Evolutionary conservation across 2,113 vertebrate species (phyloP).

Genomic region (Copsychus sechellarum): DNA sequence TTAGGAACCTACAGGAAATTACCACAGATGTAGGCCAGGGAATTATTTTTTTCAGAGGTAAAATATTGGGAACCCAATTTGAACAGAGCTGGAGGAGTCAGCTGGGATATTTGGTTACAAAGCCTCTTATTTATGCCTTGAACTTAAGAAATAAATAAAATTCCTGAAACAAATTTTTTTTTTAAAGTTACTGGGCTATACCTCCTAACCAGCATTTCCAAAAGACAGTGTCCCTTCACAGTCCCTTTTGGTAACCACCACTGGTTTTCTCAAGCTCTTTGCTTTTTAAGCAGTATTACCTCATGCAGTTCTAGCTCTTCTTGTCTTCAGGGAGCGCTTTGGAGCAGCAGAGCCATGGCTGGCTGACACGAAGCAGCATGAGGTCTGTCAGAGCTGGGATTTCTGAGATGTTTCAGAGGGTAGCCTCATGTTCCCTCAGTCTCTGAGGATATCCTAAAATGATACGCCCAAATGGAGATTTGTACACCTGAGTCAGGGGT

Average conservation of each 20-base stretch:
- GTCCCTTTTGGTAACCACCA: neutral
- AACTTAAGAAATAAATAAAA: neutral
- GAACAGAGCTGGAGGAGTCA: neutral
- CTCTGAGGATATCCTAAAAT: neutral
- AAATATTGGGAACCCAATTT: neutral
- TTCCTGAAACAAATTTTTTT: neutral
- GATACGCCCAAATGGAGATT: neutral
- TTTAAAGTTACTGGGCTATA: neutral
- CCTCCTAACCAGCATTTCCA: neutral
- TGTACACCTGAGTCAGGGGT: neutral
- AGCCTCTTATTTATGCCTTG: neutral
- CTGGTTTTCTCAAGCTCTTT: neutral
- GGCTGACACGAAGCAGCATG: rapidly evolving
- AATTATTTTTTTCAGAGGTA: neutral
- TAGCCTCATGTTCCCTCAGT: neutral
- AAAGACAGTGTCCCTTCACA: neutral
- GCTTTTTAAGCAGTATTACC: neutral
- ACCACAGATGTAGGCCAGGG: neutral
- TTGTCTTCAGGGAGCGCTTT: neutral
- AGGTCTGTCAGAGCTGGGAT: neutral
- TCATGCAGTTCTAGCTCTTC: neutral
- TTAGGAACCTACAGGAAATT: neutral
- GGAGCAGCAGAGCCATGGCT: rapidly evolving
- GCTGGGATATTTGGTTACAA: neutral
- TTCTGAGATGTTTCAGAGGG: neutral